Percentiles rank a stretch among this genome's conserved stretches.
phyloP scores from a whole-genome alignment of 2,113 vertebrate genomes.

The Carettochelys insculpta region DNA sequence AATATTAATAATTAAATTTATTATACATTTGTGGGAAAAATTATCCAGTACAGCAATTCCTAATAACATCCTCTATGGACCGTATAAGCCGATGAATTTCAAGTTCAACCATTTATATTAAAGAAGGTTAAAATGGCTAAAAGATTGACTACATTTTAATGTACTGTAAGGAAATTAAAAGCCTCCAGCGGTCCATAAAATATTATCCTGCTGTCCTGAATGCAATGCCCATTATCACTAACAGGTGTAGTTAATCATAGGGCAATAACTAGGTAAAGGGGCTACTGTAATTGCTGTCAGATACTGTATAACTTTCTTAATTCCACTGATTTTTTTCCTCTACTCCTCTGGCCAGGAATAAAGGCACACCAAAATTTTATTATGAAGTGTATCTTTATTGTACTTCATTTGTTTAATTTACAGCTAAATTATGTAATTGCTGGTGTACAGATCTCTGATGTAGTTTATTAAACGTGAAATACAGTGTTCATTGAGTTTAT shows the following conservation, averaged over 20 bases:
- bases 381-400: slow-evolving; percentile 58
- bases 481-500: slow-evolving; percentile 7
- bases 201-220: slow-evolving; percentile 65
- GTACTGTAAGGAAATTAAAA: slow-evolving; percentile 76
- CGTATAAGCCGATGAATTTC: slow-evolving; percentile 71
- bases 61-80: slow-evolving; percentile 71
- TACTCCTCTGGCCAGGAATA: slow-evolving; percentile 27
- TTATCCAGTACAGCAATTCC: slow-evolving; percentile 44
- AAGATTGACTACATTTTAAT: slow-evolving; percentile 75
- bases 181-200: slow-evolving; percentile 67
- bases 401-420: slow-evolving; percentile 37
- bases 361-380: slow-evolving; percentile 19
- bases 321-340: not conserved
- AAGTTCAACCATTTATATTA: slow-evolving; percentile 75
- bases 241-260: slow-evolving; percentile 67
- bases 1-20: slow-evolving; percentile 63
- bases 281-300: slow-evolving; percentile 62
- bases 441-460: not conserved
- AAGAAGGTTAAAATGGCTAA: slow-evolving; percentile 79
- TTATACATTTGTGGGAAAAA: not conserved
- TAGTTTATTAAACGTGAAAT: slow-evolving; percentile 9
- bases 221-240: slow-evolving; percentile 65
- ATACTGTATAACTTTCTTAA: slow-evolving; percentile 22
- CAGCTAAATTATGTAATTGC: slow-evolving; percentile 50
- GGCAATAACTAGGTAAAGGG: slow-evolving; percentile 43